Base-by-base conservation (phyloP, 2,888 invertebrate species). In the Hedychridium roseum region DNA sequence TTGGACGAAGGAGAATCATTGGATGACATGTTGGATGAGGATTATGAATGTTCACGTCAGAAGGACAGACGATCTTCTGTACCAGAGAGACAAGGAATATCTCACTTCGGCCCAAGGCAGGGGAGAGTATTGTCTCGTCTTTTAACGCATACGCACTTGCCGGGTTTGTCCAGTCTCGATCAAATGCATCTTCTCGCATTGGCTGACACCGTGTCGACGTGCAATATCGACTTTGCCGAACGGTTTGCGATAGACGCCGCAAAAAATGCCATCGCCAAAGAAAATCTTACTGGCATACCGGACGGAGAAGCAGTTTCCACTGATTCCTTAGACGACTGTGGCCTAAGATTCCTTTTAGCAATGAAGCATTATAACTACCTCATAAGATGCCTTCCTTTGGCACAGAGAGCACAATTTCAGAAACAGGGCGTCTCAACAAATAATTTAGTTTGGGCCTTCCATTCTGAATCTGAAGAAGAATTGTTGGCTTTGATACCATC, bases 111-210 rank as follows among this genome's bases (percentile, higher is more conserved):
- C 0, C 91, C 91, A 0, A 84, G 92, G 57, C 93, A 94, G 81
- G 91, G 88, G 80, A 86, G 94, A 49, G 84, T 93, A 7, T 80
- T 97, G 6, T 95, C 95, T 0, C 87, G 94, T 2, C 84, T 98
- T 5, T 82, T 99, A 27, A 98, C 98, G 0, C 97, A 98, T 79
- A 94, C 93, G 0, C 95, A 95, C 79, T 80, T 96, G 21, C 97
- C 97, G 0, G 98, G 97, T 0, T 81, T 97, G 27, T 95, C 94
- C 2, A 96, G 96, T 60, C 84, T 98, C 42, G 99, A 99, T 80
- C 99, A 99, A 80, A 99, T 99, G 98, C 99, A 99, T 80, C 83
- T 99, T 51, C 80, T 99, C n/a, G 99, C 99, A 1, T 80, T 99
- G 50, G 98, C 98, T 7, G 99, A 99, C 72, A 99, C 99, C 0